A percentile compares a stretch with the other conserved stretches of the same genome.
Evolutionary conservation across 2,797 vertebrate species (phyloP).

Genomic region (Platyrinchus mystaceus): DNA sequence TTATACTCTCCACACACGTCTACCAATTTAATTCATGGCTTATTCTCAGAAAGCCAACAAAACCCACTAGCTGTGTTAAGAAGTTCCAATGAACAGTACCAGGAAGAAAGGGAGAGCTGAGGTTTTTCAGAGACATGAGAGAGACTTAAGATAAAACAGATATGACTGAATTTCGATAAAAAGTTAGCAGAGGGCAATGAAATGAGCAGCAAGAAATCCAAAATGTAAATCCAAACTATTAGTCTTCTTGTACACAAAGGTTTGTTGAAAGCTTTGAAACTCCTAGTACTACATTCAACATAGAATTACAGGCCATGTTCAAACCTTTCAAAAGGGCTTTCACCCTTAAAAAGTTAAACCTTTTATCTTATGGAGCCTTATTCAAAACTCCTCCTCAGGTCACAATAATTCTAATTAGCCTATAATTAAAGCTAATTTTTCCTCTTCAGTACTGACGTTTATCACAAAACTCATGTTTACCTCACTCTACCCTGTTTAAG

Average conservation of each 20-base stretch:
- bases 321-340: neutral
- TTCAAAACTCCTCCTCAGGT: neutral
- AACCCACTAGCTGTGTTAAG: rapidly evolving
- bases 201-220: neutral
- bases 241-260: neutral
- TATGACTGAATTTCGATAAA: neutral
- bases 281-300: neutral
- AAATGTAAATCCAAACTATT: neutral
- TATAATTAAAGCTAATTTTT: neutral
- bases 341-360: neutral
- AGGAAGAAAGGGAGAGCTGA: neutral
- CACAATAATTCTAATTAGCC: too few species aligned
- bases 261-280: neutral
- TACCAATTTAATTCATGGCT: neutral
- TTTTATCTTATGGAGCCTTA: neutral
- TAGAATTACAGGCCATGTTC: neutral
- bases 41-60: neutral
- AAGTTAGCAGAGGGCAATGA: neutral
- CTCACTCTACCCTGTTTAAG: neutral
- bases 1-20: neutral
- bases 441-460: neutral
- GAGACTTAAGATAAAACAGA: neutral
- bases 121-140: neutral
- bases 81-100: neutral
- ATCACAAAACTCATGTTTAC: neutral